phyloP scores from a whole-genome alignment of 2,113 vertebrate species.

The Bostrychus sinensis region DNA sequence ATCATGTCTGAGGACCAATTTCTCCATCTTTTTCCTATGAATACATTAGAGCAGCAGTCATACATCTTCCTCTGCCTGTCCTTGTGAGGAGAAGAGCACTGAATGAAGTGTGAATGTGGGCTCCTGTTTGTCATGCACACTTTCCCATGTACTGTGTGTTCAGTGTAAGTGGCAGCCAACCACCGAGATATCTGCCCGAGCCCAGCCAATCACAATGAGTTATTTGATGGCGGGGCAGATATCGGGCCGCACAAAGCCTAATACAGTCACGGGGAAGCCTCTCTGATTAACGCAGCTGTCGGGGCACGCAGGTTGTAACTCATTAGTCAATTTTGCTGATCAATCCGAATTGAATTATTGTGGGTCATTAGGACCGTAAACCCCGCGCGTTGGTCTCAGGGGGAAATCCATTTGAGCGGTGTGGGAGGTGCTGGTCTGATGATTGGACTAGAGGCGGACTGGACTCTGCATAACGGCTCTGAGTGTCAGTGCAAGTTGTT shows the following conservation, averaged over 20 bases:
- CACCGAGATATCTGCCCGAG: neutral
- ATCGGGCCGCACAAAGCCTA: constrained; percentile 8
- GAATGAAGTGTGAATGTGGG: constrained; percentile 21
- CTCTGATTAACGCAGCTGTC: constrained; percentile 17
- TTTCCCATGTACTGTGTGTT: neutral
- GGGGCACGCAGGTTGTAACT: constrained; percentile 3
- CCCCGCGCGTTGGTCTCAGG: constrained; percentile 35
- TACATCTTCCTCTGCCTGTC: constrained; percentile 49
- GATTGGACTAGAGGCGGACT: constrained; percentile 7
- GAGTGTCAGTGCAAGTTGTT: constrained; percentile 20
- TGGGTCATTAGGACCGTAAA: constrained; percentile 60
- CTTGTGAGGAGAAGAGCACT: neutral
- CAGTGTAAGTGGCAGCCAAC: constrained; percentile 5
- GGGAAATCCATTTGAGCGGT: constrained; percentile 36
- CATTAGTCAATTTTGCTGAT: constrained; percentile 56
- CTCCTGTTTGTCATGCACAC: constrained; percentile 19
- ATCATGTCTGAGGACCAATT: constrained; percentile 61
- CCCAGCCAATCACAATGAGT: constrained; percentile 17
- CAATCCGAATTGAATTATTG: constrained; percentile 57
- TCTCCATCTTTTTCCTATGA: constrained; percentile 52
- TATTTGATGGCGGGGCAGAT: constrained; percentile 4
- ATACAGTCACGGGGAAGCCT: constrained; percentile 8
- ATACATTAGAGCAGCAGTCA: constrained; percentile 54
- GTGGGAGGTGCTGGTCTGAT: constrained; percentile 36
- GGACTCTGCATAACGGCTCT: constrained; percentile 18